Conservation (phyloP, 2,797 vertebrate species). For the Brachyrhaphis roseni region DNA sequence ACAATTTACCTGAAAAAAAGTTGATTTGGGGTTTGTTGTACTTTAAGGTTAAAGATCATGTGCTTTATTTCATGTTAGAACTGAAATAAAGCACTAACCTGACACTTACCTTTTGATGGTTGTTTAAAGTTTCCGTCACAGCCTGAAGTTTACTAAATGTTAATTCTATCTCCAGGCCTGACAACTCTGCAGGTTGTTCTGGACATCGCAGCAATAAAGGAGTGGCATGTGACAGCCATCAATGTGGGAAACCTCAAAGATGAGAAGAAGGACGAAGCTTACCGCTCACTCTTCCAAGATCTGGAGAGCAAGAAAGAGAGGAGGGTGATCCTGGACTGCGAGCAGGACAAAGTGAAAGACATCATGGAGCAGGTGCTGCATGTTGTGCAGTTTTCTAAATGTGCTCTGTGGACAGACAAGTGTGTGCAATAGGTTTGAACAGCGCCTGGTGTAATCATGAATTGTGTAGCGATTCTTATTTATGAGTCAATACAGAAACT, state of each 20-base stretch:
- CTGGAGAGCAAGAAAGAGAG: constrained; percentile 97
- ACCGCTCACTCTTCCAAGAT: constrained; percentile 96
- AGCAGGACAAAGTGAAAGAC: constrained; percentile 98
- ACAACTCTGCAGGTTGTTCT: constrained; percentile 96
- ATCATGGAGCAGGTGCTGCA: constrained; percentile 96
- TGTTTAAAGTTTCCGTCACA: neutral
- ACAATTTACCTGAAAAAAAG: too few species aligned
- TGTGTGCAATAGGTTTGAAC: neutral
- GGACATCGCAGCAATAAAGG: constrained; percentile 96
- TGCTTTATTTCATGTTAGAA: too few species aligned
- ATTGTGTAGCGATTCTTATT: neutral
- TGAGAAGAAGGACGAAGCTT: constrained; percentile 97
- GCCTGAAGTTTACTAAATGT: neutral
- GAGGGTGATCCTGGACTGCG: constrained; percentile 96
- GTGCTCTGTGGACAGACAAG: neutral
- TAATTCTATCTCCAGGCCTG: constrained; percentile 81
- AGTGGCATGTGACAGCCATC: constrained; percentile 99
- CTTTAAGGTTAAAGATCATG: too few species aligned
- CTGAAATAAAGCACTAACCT: too few species aligned
- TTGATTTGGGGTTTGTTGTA: too few species aligned
- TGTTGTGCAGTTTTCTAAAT: neutral
- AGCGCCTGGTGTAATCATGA: neutral
- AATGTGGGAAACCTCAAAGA: constrained; percentile 99
- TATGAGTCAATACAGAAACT: neutral
- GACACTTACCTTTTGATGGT: neutral